These are phyloP conservation scores for Amphilophus citrinellus DNA, from an alignment of 2,113 vertebrate genomes.

Conservation along the genomic window DNA sequence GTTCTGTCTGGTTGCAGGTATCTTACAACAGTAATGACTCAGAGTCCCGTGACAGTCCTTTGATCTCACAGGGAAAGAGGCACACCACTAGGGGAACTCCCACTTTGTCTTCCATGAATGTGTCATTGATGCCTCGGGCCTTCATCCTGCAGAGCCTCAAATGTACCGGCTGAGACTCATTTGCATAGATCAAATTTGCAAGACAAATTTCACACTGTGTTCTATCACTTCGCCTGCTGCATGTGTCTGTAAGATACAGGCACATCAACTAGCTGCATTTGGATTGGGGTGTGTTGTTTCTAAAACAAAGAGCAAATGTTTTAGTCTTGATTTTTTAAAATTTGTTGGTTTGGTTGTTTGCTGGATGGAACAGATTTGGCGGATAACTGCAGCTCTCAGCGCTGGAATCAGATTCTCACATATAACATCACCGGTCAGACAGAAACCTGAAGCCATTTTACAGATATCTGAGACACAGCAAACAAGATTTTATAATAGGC, in stretches of 20 bases:
- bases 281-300: neutral
- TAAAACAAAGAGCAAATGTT: conserved; percentile 3
- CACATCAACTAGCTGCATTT: neutral
- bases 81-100: conserved; percentile 22
- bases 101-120: conserved; percentile 4
- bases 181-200: conserved; percentile 90
- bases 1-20: neutral
- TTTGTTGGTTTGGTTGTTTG: conserved; percentile 5
- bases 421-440: neutral
- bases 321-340: conserved; percentile 25
- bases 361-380: conserved; percentile 17
- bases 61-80: conserved; percentile 5
- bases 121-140: conserved; percentile 40
- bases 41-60: neutral
- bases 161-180: conserved; percentile 59
- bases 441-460: neutral
- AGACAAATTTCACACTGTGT: conserved; percentile 83
- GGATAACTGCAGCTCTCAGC: neutral
- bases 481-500: neutral
- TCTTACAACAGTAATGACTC: conserved; percentile 9
- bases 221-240: conserved; percentile 22
- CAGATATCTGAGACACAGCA: neutral
- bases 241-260: conserved; percentile 1
- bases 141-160: conserved; percentile 40
- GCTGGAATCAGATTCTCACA: neutral